Evolutionary conservation across 2,888 invertebrate species (phyloP).

Genomic region (Resseliella maxima): DNA sequence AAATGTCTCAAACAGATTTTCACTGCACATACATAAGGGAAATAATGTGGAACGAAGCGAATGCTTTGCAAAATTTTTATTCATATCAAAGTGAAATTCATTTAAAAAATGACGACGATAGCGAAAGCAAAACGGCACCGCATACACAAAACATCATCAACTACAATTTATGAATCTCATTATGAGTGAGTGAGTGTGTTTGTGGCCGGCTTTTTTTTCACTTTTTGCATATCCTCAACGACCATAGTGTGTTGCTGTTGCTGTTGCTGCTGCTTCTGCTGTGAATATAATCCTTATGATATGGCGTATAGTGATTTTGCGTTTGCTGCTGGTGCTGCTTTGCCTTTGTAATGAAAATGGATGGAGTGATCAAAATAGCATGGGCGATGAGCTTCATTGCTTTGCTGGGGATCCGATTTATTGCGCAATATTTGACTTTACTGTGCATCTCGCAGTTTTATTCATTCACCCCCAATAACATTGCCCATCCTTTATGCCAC

Average conservation of each 20-base stretch:
- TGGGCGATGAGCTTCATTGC: neutral
- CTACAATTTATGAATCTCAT: conserved; percentile 55
- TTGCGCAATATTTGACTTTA: conserved; percentile 37
- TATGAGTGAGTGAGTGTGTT: conserved; percentile 40
- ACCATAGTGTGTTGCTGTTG: too few relatives aligned
- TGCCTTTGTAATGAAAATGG: conserved; percentile 42
- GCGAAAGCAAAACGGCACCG: neutral
- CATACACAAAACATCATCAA: conserved; percentile 51
- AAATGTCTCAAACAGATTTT: conserved; percentile 13
- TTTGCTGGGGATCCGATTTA: neutral
- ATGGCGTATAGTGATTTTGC: neutral
- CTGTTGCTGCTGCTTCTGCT: neutral
- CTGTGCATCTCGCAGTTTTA: conserved; percentile 5
- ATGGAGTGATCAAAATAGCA: conserved; percentile 16
- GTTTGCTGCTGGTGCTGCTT: neutral
- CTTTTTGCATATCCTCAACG: neutral
- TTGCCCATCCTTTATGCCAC: too few relatives aligned
- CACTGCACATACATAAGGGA: neutral
- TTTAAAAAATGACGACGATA: neutral
- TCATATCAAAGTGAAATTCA: conserved; percentile 12
- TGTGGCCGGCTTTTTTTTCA: neutral
- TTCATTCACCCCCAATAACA: neutral
- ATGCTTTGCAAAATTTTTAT: neutral
- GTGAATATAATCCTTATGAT: conserved; percentile 26
- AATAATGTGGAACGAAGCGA: neutral